Evolutionary conservation across 2,797 vertebrate genomes (phyloP).

Genomic region (Kryptopterus vitreolus): DNA sequence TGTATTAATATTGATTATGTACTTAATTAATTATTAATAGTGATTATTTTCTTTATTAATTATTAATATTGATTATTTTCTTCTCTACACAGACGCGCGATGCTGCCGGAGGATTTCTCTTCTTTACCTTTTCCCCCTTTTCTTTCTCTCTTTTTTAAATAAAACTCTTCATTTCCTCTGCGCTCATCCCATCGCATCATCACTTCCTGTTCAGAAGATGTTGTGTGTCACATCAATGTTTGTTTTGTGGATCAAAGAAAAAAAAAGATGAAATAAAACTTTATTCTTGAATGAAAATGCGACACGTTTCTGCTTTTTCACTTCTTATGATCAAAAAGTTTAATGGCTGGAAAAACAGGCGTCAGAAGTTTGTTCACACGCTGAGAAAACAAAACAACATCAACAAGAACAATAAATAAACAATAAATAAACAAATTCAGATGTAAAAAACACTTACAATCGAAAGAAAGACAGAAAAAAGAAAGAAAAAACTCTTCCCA

Average conservation of each 20-base stretch:
- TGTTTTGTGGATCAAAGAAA: slow-evolving; percentile 44
- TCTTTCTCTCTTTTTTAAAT: not conserved
- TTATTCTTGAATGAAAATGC: slow-evolving; percentile 35
- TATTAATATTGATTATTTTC: not conserved
- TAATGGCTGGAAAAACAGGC: no score
- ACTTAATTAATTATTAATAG: no score
- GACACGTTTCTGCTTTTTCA: not conserved
- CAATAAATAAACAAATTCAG: not conserved
- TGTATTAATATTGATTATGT: not conserved
- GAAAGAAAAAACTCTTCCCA: not conserved
- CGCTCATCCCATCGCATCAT: not conserved
- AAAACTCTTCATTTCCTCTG: not conserved
- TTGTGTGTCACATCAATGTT: slow-evolving; percentile 41
- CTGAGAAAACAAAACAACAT: not conserved
- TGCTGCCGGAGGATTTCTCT: slow-evolving; percentile 7
- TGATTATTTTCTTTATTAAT: no score
- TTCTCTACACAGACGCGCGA: slow-evolving; percentile 25
- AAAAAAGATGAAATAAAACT: slow-evolving; percentile 58
- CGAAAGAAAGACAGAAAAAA: not conserved
- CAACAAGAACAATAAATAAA: no score
- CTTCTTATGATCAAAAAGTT: not conserved
- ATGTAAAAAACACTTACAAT: not conserved
- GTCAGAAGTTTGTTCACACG: not conserved
- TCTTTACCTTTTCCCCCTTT: not conserved
- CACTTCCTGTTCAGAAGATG: slow-evolving; percentile 21